Conservation (phyloP, 2,797 vertebrate genomes). For the Sebastes paucispinis region DNA sequence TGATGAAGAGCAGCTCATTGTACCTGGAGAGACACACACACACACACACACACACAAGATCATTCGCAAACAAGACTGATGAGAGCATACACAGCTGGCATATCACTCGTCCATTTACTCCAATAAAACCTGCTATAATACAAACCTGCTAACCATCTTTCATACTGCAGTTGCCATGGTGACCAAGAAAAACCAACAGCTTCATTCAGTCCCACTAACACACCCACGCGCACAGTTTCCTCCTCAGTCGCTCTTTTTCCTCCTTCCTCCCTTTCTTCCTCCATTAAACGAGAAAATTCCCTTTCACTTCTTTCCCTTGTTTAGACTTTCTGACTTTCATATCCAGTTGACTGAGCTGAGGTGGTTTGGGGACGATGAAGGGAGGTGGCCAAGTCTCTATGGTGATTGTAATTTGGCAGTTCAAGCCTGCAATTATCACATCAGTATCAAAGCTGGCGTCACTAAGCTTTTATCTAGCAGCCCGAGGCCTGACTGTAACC, state of each 20-base stretch:
- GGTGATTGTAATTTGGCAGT: constrained; percentile 48
- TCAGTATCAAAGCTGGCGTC: constrained; percentile 48
- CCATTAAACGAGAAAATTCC: background rate
- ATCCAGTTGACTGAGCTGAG: background rate
- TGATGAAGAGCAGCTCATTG: constrained; percentile 97
- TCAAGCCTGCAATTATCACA: constrained; percentile 63
- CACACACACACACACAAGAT: background rate
- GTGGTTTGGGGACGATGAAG: constrained; percentile 3
- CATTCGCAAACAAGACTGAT: constrained; percentile 1
- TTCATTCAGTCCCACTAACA: constrained; percentile 47
- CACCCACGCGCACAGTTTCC: constrained; percentile 29
- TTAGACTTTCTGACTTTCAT: constrained; percentile 1
- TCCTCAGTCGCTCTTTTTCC: background rate
- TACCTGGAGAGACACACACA: constrained; percentile 82
- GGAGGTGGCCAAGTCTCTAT: constrained; percentile 21
- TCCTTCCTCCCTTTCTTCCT: background rate
- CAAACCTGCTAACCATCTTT: constrained; percentile 52
- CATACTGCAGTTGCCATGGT: constrained; percentile 70
- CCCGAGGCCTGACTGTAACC: constrained; percentile 23
- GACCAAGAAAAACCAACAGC: constrained; percentile 61
- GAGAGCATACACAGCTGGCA: constrained; percentile 38
- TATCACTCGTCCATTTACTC: constrained; percentile 38
- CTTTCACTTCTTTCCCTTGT: background rate
- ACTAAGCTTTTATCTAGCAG: constrained; percentile 39
- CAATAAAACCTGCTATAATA: constrained; percentile 38